phyloP scores from a whole-genome alignment of 2,113 vertebrate species.

The Callaeas wilsoni region DNA sequence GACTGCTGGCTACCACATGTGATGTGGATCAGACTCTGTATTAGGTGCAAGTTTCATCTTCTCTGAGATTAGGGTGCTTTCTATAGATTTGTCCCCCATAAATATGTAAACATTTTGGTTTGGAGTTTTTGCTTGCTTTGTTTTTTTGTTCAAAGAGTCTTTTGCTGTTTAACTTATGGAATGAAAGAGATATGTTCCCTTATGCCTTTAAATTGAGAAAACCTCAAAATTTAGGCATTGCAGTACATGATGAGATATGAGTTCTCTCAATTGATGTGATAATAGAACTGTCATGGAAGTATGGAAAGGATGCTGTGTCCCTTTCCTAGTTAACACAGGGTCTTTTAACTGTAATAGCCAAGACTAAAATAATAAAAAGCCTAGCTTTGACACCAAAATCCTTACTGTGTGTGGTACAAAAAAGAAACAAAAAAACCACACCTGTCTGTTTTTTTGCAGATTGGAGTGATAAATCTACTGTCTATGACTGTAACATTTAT shows the following conservation, averaged over 20 bases:
- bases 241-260: background rate
- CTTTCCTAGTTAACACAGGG: background rate
- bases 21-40: background rate
- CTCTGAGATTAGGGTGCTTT: background rate
- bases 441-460: background rate
- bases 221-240: background rate
- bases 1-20: background rate
- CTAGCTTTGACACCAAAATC: background rate
- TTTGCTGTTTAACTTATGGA: background rate
- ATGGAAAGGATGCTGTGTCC: background rate
- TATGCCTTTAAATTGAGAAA: background rate
- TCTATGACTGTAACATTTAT: background rate
- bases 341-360: background rate
- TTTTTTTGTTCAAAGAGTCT: background rate
- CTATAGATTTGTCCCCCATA: background rate
- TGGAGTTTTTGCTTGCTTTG: rapidly evolving
- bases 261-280: background rate
- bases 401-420: background rate
- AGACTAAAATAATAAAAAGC: background rate
- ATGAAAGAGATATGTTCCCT: background rate
- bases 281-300: background rate
- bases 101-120: background rate
- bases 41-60: background rate
- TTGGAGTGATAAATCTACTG: background rate
- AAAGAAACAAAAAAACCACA: background rate